Percentiles rank a stretch among this genome's conserved stretches.
These are phyloP conservation scores for Andrena bucephala DNA, from an alignment of 2,888 invertebrate species.

Conservation along the genomic window DNA sequence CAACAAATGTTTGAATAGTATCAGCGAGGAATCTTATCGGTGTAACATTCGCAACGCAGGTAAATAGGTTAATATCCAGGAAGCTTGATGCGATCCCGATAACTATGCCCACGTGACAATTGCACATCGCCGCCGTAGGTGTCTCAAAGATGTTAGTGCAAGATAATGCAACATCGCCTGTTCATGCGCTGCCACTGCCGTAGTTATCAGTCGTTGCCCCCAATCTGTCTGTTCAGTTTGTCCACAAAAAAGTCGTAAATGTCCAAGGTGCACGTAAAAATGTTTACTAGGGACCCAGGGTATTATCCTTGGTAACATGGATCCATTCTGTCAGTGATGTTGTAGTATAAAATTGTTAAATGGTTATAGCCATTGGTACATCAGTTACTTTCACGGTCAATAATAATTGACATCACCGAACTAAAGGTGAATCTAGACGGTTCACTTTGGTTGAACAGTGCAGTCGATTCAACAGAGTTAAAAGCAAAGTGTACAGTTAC, in stretches of 20 bases:
- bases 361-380: neutral
- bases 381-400: neutral
- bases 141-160: conserved; percentile 59
- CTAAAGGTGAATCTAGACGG: neutral
- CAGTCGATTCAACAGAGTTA: no score
- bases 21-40: conserved; percentile 29
- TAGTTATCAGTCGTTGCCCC: conserved; percentile 70
- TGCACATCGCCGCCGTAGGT: conserved; percentile 59
- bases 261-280: conserved; percentile 33
- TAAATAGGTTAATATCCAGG: conserved; percentile 77
- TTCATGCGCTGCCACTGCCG: conserved; percentile 9
- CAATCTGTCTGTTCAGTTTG: conserved; percentile 41
- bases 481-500: no score
- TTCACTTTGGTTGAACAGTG: no score
- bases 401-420: neutral
- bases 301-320: neutral
- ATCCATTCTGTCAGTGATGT: neutral
- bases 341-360: neutral
- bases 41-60: conserved; percentile 21
- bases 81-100: conserved; percentile 73
- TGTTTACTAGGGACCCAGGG: neutral
- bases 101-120: conserved; percentile 70
- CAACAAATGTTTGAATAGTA: neutral
- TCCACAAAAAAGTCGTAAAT: conserved; percentile 43
- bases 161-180: conserved; percentile 59